Conservation (phyloP, 2,113 vertebrate species). For the Megaptera novaeangliae region DNA sequence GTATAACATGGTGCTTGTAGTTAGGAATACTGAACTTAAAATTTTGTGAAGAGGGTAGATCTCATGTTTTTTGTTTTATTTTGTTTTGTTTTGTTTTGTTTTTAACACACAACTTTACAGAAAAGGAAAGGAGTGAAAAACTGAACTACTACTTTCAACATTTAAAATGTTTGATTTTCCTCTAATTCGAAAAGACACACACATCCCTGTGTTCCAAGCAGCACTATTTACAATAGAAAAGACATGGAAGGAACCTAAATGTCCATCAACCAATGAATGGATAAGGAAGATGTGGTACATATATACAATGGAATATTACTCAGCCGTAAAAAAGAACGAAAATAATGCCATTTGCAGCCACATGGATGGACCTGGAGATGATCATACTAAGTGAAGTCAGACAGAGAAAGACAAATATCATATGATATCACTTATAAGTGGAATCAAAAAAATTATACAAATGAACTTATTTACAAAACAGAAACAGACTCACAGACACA, state of each 20-base stretch:
- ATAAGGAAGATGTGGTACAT: too few species aligned
- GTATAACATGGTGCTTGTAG: neutral
- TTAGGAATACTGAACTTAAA: neutral
- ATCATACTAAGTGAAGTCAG: neutral
- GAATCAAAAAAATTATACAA: neutral
- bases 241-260: too few species aligned
- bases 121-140: neutral
- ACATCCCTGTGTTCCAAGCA: too few species aligned
- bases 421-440: neutral
- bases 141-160: neutral
- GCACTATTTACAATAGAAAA: too few species aligned
- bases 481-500: neutral
- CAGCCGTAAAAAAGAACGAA: neutral
- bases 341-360: neutral
- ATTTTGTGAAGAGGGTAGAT: neutral
- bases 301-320: neutral
- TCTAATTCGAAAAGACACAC: too few species aligned
- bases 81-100: too few species aligned
- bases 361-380: accelerated
- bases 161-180: neutral
- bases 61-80: neutral
- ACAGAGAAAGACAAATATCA: neutral
- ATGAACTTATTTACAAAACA: neutral
- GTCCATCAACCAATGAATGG: too few species aligned
- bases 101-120: too few species aligned